Conservation (phyloP, 2,113 vertebrate genomes). For the Addax nasomaculatus region DNA sequence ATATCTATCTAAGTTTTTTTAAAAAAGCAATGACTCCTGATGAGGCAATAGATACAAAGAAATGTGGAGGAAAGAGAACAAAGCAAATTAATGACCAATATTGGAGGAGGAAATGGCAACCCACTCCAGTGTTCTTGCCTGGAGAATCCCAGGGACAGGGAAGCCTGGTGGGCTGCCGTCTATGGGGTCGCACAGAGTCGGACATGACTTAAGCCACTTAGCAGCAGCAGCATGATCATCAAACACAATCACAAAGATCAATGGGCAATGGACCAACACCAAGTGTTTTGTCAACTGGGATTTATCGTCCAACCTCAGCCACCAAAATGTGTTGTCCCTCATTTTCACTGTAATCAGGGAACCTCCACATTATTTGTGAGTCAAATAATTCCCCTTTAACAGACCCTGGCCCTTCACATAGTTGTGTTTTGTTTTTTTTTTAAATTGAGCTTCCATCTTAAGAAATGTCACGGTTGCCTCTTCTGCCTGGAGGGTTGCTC, state of each 20-base stretch:
- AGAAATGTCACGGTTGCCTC: not conserved
- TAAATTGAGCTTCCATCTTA: not conserved
- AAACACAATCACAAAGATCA: not conserved
- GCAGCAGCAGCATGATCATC: no score
- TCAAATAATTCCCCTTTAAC: not conserved
- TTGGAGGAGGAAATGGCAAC: no score
- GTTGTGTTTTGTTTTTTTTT: not conserved
- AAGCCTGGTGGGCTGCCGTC: no score
- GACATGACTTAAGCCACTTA: no score
- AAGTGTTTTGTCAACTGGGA: not conserved
- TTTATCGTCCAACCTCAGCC: not conserved
- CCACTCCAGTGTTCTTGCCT: no score
- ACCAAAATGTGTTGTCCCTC: not conserved
- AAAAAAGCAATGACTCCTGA: not conserved
- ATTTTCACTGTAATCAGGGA: not conserved
- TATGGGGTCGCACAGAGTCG: no score
- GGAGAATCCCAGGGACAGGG: no score
- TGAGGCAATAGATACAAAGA: not conserved
- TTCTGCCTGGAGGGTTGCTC: not conserved
- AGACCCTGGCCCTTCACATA: not conserved
- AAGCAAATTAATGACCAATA: not conserved
- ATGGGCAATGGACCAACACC: not conserved
- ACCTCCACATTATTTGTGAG: not conserved
- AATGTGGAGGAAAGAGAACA: not conserved
- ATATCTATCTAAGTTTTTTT: not conserved